These are phyloP conservation scores for Pachycephus smyrnensis DNA, from an alignment of 2,888 invertebrate genomes.

Conservation along the genomic window DNA sequence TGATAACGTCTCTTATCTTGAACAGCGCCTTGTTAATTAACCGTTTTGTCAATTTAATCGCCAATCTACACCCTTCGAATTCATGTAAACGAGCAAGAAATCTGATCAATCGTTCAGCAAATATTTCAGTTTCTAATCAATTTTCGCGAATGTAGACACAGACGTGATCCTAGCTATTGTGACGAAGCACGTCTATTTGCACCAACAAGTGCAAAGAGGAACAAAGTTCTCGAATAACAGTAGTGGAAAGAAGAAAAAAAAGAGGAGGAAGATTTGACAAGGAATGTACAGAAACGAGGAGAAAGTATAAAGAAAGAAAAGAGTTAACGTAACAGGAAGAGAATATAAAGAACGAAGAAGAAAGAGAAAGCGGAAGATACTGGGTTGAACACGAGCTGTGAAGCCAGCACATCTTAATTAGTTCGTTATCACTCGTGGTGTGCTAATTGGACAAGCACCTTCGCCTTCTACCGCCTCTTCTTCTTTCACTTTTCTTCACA, in stretches of 20 bases:
- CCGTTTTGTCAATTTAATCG: not conserved
- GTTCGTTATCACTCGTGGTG: slow-evolving; percentile 31
- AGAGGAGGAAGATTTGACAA: not conserved
- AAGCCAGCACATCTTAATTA: slow-evolving; percentile 27
- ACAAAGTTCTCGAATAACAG: not conserved
- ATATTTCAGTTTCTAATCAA: not conserved
- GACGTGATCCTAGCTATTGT: not conserved
- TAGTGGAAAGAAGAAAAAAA: not conserved
- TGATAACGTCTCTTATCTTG: not conserved
- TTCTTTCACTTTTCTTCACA: not conserved
- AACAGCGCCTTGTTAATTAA: not conserved
- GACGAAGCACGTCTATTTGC: not conserved
- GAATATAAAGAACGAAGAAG: not conserved
- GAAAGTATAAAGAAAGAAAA: not conserved
- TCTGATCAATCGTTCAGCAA: not conserved
- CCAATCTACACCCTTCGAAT: not conserved
- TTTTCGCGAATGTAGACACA: not conserved
- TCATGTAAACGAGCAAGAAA: not conserved
- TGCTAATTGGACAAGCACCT: slow-evolving; percentile 23
- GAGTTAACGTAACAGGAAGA: not conserved
- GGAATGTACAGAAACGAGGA: not conserved
- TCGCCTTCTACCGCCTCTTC: not conserved
- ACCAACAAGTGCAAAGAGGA: not conserved
- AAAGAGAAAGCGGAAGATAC: not conserved
- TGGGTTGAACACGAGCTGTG: not conserved